phyloP scores from a whole-genome alignment of 2,797 vertebrate species.

The Lerista edwardsae region DNA sequence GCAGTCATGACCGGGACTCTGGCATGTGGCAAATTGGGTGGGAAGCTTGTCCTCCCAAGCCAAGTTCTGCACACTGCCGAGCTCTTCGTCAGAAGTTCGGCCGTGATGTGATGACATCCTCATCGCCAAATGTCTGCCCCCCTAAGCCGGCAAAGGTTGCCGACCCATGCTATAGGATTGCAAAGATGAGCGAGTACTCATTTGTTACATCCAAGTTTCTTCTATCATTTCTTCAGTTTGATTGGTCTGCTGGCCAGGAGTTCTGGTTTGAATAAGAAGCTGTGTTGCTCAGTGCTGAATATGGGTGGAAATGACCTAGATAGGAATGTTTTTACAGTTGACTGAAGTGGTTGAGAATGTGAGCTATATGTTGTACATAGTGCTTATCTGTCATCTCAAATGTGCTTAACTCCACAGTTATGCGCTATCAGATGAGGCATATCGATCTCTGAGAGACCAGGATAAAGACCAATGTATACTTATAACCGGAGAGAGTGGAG shows the following conservation, averaged over 20 bases:
- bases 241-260: background rate
- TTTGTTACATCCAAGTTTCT: background rate
- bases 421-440: constrained; percentile 96
- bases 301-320: constrained; percentile 1
- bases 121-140: no score
- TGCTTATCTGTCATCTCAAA: background rate
- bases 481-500: constrained; percentile 97
- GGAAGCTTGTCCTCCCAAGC: no score
- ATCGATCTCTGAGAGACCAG: constrained; percentile 95
- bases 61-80: no score
- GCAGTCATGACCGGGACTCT: no score
- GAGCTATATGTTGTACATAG: background rate
- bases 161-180: background rate
- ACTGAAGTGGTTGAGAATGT: background rate
- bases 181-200: background rate
- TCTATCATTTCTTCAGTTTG: background rate
- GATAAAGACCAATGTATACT: constrained; percentile 99
- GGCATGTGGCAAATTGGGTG: no score
- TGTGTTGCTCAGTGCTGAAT: background rate
- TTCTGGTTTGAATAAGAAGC: background rate
- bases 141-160: no score
- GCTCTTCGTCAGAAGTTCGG: no score
- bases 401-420: constrained; percentile 81
- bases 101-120: background rate
- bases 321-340: background rate